These are phyloP conservation scores for Regulus satrapa DNA, from an alignment of 2,113 vertebrate genomes.

Conservation along the genomic window DNA sequence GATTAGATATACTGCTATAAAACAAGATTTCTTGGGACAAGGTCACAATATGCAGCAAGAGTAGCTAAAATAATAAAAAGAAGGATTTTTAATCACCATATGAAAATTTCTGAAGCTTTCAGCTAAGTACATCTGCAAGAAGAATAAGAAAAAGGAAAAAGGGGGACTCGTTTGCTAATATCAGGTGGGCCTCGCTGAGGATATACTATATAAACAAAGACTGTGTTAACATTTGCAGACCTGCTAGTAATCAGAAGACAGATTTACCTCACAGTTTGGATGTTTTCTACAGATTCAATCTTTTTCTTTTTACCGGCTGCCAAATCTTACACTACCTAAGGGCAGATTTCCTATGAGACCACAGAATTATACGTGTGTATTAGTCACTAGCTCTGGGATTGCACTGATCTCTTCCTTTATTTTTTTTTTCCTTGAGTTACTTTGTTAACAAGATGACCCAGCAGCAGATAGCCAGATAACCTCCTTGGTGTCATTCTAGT, in stretches of 20 bases:
- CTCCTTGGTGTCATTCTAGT: neutral
- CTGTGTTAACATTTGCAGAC: neutral
- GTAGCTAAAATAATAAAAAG: neutral
- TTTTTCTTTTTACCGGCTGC: neutral
- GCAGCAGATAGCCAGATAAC: neutral
- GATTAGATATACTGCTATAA: constrained; percentile 23
- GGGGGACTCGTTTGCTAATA: neutral
- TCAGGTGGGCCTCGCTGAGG: neutral
- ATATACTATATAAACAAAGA: neutral
- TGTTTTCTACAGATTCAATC: neutral
- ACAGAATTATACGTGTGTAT: neutral
- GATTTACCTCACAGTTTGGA: neutral
- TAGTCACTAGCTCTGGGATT: neutral
- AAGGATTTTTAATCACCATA: neutral
- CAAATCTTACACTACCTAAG: neutral
- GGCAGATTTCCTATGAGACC: neutral
- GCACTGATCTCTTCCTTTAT: neutral
- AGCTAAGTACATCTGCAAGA: neutral
- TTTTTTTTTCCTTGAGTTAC: neutral
- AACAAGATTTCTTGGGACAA: constrained; percentile 4
- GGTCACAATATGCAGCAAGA: neutral
- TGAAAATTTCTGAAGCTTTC: neutral
- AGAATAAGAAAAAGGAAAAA: neutral
- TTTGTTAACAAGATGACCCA: neutral
- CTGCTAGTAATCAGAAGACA: neutral